Evolutionary conservation across 2,113 vertebrate genomes (phyloP), one percentile per base, ranked within the genome.

Genomic region (Cavia aperea): DNA sequence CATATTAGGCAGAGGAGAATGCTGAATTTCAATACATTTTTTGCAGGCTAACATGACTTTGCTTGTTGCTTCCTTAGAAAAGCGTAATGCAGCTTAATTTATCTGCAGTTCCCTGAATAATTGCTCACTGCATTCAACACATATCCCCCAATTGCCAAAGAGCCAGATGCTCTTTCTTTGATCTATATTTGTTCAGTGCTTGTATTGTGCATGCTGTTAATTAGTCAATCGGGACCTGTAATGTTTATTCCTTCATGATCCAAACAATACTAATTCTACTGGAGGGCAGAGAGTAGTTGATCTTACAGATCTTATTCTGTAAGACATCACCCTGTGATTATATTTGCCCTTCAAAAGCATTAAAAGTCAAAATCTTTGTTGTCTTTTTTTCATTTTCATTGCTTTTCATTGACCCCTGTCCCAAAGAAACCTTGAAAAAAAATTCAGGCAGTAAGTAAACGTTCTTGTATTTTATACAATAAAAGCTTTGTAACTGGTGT

Each of bases 171-270:
- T 93, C 72, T 93, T 36, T 86, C 85, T 96, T 95, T 96, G 33
- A 86, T 96, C 96, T 86, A 24, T 81, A 58, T 85, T 95, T 92
- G 66, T 51, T 77, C 70, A 94, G 66, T 86, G 82, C 81, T 86
- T 87, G 49, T 68, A 73, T 81, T 88, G 72, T 72, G 29, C 15
- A 88, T 88, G 86, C 46, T 89, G 91, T 94, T 96, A 96, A 96
- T 94, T 96, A 96, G 87, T 87, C 95, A 90, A 2, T 83, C 93
- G 95, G 72, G 94, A 94, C 46, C 88, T 86, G 60, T 73, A 92
- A 94, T 60, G 94, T 94, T 96, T 95, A 91, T 95, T 96, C 85
- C 82, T 93, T 96, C 83, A 90, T 39, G 93, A 81, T 79, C 89
- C 95, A 95, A 94, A 91, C 86, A 90, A 92, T 78, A 24, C 89